Evolutionary conservation across 1,140 invertebrate species (phyloP).

Genomic region (Spodoptera frugiperda): DNA sequence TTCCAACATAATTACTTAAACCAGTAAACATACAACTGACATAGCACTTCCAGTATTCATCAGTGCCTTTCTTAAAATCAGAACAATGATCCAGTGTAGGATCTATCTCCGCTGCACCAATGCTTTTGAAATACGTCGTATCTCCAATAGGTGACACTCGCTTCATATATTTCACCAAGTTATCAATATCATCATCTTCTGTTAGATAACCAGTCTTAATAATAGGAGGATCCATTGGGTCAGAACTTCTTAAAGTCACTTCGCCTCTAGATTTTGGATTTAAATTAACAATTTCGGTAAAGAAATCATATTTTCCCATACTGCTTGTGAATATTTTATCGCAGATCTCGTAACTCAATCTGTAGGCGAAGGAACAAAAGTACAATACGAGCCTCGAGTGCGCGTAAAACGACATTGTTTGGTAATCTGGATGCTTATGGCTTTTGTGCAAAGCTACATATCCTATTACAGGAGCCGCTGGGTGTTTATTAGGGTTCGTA

Average conservation of each 20-base stretch:
- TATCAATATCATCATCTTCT: constrained; percentile 9
- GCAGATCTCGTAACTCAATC: constrained; percentile 8
- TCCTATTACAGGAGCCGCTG: not conserved
- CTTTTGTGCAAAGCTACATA: constrained; percentile 10
- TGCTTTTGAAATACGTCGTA: not conserved
- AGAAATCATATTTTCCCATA: not conserved
- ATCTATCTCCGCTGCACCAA: constrained; percentile 6
- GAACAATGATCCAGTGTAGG: not conserved
- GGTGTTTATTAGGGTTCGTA: not conserved
- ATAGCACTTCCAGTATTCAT: constrained; percentile 30
- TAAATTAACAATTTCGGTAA: constrained; percentile 1
- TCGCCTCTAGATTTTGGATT: constrained; percentile 24
- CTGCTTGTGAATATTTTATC: not conserved
- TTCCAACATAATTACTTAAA: not conserved
- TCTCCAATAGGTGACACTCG: not conserved
- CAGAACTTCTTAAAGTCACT: constrained; percentile 11
- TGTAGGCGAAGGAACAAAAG: constrained; percentile 7
- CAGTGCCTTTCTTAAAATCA: not conserved
- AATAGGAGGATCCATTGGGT: constrained; percentile 17
- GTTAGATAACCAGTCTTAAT: constrained; percentile 6
- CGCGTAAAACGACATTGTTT: constrained; percentile 7
- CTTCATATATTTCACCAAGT: not conserved
- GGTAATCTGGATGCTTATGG: constrained; percentile 22
- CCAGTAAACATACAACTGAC: not conserved
- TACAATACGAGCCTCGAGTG: not conserved